Evolutionary conservation across 2,797 vertebrate species (phyloP), one percentile per base, ranked within the genome.

Genomic region (Parambassis ranga): DNA sequence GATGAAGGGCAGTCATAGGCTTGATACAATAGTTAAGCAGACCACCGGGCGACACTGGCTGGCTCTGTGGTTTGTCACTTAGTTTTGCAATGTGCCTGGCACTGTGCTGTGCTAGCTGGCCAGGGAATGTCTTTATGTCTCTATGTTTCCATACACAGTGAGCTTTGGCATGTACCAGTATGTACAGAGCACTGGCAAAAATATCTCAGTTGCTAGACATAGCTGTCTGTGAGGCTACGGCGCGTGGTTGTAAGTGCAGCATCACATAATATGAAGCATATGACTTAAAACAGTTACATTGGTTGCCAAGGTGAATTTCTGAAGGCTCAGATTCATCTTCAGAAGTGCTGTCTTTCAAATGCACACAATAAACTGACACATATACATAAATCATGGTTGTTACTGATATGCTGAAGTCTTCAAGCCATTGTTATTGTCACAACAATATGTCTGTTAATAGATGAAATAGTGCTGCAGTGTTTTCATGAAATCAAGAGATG

Each of bases 111-210:
- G 63, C 73, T 71, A 76, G 28, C 6, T 24, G 51, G 44, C 50
- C 42, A n/a, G n/a, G n/a, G n/a, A n/a, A n/a, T n/a, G 18, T 61
- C 58, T 52, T 66, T 62, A 67, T 67, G 37, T 60, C 60, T 66
- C 24, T 46, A 30, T 47, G 68, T 35, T 57, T 24, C 15, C 22
- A 38, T 35, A 56, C 44, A 60, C 61, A 65, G 19, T 32, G 16
- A 36, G 65, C 20, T 51, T 22, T 26, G 32, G 27, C n/a, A n/a
- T n/a, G n/a, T n/a, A n/a, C n/a, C n/a, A n/a, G n/a, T n/a, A n/a
- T n/a, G n/a, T n/a, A n/a, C n/a, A n/a, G n/a, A n/a, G n/a, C n/a
- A n/a, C n/a, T n/a, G n/a, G n/a, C n/a, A n/a, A n/a, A n/a, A n/a
- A n/a, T n/a, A n/a, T n/a, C n/a, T n/a, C n/a, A n/a, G n/a, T n/a